Evolutionary conservation across 2,888 invertebrate species (phyloP).

Genomic region (Metallyticus violacea): DNA sequence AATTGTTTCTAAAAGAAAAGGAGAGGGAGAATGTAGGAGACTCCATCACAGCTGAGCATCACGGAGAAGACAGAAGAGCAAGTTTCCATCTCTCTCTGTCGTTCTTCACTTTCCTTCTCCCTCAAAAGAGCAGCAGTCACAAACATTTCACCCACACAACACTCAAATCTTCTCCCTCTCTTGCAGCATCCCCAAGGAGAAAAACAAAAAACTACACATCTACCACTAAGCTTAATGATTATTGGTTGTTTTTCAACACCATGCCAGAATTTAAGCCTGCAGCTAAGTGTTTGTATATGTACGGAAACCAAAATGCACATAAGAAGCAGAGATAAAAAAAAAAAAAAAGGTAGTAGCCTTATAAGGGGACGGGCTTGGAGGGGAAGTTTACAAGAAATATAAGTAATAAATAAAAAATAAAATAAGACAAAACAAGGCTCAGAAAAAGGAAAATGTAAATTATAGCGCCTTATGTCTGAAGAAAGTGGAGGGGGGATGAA

Average conservation of each 20-base stretch:
- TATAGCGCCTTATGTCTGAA: constrained; percentile 22
- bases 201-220: not conserved
- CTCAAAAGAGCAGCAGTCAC: not conserved
- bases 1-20: not conserved
- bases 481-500: not conserved
- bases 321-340: too few relatives aligned
- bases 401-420: constrained; percentile 10
- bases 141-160: not conserved
- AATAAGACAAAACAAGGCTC: not conserved
- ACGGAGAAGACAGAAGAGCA: not conserved
- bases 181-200: not conserved
- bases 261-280: not conserved
- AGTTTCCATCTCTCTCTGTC: not conserved
- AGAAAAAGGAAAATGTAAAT: constrained; percentile 27
- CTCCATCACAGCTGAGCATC: not conserved
- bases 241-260: constrained; percentile 25
- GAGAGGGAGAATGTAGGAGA: not conserved
- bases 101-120: not conserved
- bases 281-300: not conserved
- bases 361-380: too few relatives aligned
- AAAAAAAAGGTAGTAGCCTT: too few relatives aligned
- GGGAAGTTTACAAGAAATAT: not conserved
- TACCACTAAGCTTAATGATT: constrained; percentile 19
- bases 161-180: not conserved
- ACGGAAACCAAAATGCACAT: not conserved